These are phyloP conservation scores for Mallotus villosus DNA, from an alignment of 2,797 vertebrate genomes.

Conservation along the genomic window DNA sequence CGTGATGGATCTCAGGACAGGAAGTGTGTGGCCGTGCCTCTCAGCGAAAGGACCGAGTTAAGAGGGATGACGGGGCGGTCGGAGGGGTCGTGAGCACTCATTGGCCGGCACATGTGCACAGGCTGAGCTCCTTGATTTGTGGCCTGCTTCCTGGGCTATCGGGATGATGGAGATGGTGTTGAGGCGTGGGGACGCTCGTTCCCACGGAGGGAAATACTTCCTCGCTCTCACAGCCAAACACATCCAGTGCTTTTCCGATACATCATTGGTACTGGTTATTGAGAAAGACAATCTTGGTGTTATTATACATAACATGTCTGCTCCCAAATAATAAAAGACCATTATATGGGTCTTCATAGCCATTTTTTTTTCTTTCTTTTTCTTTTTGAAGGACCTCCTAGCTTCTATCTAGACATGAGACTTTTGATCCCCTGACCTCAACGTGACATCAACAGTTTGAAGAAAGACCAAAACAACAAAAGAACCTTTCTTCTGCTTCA, in stretches of 20 bases:
- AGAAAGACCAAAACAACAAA: neutral
- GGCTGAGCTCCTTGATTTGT: neutral
- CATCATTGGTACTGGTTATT: neutral
- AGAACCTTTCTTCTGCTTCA: neutral
- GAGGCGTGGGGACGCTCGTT: neutral
- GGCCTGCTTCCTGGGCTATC: constrained; percentile 2
- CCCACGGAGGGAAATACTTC: neutral
- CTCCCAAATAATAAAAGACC: too few relatives aligned
- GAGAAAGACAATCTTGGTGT: neutral
- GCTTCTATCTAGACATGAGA: neutral
- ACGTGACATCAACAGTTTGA: neutral
- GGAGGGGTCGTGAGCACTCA: neutral
- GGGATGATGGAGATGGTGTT: constrained; percentile 6
- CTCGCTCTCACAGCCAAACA: neutral
- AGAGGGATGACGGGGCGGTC: neutral
- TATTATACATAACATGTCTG: too few relatives aligned
- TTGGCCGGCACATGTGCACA: neutral
- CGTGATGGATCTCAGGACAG: neutral
- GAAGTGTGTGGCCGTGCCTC: neutral
- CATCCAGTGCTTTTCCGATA: too few relatives aligned
- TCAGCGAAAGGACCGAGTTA: neutral
- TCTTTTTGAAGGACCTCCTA: neutral
- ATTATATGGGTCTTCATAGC: too few relatives aligned
- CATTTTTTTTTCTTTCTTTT: too few relatives aligned
- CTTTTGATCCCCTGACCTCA: neutral